These are phyloP conservation scores for Triplophysa tibetana DNA, from an alignment of 2,113 vertebrate species.

Conservation along the genomic window DNA sequence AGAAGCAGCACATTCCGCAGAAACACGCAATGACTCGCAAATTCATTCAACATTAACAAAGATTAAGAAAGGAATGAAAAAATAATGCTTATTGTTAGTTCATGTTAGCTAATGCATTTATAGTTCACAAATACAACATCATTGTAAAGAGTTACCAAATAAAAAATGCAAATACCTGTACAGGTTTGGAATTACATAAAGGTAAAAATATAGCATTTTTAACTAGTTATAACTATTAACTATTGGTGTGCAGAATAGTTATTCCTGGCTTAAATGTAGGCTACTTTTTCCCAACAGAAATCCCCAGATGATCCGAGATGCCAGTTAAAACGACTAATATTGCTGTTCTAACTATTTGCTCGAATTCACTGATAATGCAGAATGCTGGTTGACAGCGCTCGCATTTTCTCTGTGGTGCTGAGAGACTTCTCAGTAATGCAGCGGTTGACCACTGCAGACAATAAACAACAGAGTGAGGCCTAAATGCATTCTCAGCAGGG, in stretches of 20 bases:
- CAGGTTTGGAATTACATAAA: no score
- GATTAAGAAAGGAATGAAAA: no score
- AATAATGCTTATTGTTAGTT: no score
- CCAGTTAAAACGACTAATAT: slow-evolving; percentile 34
- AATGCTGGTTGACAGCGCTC: slow-evolving; percentile 53
- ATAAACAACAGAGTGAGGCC: slow-evolving; percentile 26
- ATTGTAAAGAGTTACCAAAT: no score
- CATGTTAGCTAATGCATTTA: no score
- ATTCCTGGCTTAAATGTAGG: background rate
- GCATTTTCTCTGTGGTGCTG: slow-evolving; percentile 47
- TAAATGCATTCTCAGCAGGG: slow-evolving; percentile 46
- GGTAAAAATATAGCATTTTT: no score
- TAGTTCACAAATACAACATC: no score
- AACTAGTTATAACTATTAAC: background rate
- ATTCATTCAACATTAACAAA: no score
- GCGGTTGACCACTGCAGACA: slow-evolving; percentile 51
- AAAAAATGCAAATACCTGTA: no score
- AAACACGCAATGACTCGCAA: no score
- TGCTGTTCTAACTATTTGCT: slow-evolving; percentile 39
- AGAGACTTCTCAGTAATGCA: slow-evolving; percentile 48
- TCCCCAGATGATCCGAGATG: slow-evolving; percentile 11
- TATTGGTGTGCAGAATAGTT: background rate
- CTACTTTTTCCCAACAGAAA: background rate
- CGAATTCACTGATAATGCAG: slow-evolving; percentile 52
- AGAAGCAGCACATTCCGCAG: no score